These are phyloP conservation scores for Aspidoscelis tigris DNA, from an alignment of 2,113 vertebrate species.

Conservation along the genomic window DNA sequence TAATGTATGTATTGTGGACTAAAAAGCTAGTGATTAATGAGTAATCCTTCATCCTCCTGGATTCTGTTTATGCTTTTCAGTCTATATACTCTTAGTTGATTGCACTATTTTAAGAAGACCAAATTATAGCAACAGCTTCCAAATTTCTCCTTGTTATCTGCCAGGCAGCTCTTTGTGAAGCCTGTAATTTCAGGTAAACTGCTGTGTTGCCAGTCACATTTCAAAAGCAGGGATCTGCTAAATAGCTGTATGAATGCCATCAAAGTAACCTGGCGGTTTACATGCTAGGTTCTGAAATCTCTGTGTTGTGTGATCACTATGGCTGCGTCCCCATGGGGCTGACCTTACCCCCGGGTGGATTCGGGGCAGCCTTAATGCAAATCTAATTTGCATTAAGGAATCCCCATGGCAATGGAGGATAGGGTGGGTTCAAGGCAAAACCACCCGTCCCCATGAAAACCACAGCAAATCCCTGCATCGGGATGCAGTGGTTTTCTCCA, in stretches of 20 bases:
- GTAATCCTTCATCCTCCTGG: not conserved
- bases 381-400: too few relatives aligned
- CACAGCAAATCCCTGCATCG: too few relatives aligned
- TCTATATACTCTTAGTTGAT: not conserved
- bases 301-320: not conserved
- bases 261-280: not conserved
- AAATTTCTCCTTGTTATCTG: constrained; percentile 21
- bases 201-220: constrained; percentile 14
- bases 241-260: not conserved
- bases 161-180: constrained; percentile 11
- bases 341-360: too few relatives aligned
- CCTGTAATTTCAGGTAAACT: constrained; percentile 33
- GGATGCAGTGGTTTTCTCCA: too few relatives aligned
- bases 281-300: constrained; percentile 15
- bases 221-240: constrained; percentile 17
- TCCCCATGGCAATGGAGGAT: too few relatives aligned
- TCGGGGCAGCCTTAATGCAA: too few relatives aligned
- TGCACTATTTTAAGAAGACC: constrained; percentile 14
- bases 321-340: too few relatives aligned
- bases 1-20: not conserved
- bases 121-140: constrained; percentile 26
- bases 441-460: too few relatives aligned
- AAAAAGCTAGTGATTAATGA: not conserved
- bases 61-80: not conserved
- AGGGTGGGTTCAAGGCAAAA: too few relatives aligned